Conservation (phyloP, 2,113 vertebrate genomes). For the Dolichallabes microphthalmus region DNA sequence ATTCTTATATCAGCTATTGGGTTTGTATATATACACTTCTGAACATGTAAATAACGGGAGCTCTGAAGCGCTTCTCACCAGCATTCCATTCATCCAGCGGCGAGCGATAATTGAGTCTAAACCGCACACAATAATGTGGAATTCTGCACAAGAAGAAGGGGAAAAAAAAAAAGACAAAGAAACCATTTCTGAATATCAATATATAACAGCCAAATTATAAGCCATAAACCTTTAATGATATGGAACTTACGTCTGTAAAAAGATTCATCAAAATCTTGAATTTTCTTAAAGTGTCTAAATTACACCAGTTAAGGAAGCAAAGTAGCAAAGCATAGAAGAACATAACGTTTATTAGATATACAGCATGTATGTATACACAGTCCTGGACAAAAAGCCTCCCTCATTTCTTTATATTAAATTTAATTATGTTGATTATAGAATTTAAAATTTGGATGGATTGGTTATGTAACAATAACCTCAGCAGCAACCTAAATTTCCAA, state of each 20-base stretch:
- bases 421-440: too few species aligned
- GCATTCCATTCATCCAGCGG: slow-evolving; percentile 97
- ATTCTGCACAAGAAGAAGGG: slow-evolving; percentile 72
- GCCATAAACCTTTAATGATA: not conserved
- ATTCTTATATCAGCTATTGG: not conserved
- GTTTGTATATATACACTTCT: not conserved
- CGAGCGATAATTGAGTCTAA: slow-evolving; percentile 91
- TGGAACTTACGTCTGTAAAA: slow-evolving; percentile 88
- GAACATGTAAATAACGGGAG: not conserved
- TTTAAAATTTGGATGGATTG: too few species aligned
- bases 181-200: not conserved
- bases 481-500: too few species aligned
- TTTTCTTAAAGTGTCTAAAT: slow-evolving; percentile 91
- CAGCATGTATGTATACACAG: not conserved
- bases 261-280: slow-evolving; percentile 91
- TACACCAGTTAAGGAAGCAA: slow-evolving; percentile 66
- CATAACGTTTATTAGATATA: not conserved
- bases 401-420: too few species aligned
- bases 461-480: too few species aligned
- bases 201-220: not conserved
- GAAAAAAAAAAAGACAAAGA: not conserved
- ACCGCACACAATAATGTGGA: slow-evolving; percentile 96
- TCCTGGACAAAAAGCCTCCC: too few species aligned
- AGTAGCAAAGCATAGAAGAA: not conserved
- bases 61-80: slow-evolving; percentile 72